These are phyloP conservation scores for Megalops cyprinoides DNA, from an alignment of 2,797 vertebrate genomes.

Conservation along the genomic window DNA sequence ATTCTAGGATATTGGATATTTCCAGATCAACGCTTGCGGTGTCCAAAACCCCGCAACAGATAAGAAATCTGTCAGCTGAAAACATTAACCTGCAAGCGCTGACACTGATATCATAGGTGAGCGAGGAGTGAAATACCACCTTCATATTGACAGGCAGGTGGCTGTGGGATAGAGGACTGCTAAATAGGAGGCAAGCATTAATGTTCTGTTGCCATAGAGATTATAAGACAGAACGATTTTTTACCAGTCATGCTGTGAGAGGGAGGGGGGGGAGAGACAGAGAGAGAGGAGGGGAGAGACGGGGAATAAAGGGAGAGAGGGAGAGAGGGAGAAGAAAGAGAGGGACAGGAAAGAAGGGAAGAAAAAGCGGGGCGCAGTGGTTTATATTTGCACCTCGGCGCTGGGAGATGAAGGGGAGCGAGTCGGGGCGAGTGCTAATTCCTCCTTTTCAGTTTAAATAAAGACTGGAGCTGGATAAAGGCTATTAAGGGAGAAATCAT, in stretches of 20 bases:
- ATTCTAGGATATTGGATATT: too few relatives aligned
- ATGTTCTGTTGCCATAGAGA: constrained; percentile 42
- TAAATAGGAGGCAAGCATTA: background rate
- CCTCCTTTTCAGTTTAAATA: constrained; percentile 86
- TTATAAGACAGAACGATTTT: constrained; percentile 28
- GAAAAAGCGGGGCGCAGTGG: background rate
- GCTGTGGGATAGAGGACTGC: background rate
- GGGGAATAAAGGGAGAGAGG: background rate
- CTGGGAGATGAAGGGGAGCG: constrained; percentile 59
- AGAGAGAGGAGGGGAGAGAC: background rate
- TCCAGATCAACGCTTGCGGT: too few relatives aligned
- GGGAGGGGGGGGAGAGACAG: background rate
- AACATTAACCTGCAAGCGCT: background rate
- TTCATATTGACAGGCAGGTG: background rate
- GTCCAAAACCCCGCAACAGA: too few relatives aligned
- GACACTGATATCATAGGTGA: background rate
- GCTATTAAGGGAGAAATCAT: constrained; percentile 85
- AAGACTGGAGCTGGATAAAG: constrained; percentile 84
- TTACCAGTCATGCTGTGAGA: constrained; percentile 13
- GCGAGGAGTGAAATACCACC: background rate
- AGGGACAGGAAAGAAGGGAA: constrained; percentile 2
- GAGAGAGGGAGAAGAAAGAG: background rate
- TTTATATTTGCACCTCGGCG: too few relatives aligned
- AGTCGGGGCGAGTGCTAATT: constrained; percentile 76
- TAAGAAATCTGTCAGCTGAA: too few relatives aligned